Percentiles rank a stretch among this genome's conserved stretches.
Evolutionary conservation across 2,113 vertebrate genomes (phyloP).

Genomic region (Thamnaconus septentrionalis): DNA sequence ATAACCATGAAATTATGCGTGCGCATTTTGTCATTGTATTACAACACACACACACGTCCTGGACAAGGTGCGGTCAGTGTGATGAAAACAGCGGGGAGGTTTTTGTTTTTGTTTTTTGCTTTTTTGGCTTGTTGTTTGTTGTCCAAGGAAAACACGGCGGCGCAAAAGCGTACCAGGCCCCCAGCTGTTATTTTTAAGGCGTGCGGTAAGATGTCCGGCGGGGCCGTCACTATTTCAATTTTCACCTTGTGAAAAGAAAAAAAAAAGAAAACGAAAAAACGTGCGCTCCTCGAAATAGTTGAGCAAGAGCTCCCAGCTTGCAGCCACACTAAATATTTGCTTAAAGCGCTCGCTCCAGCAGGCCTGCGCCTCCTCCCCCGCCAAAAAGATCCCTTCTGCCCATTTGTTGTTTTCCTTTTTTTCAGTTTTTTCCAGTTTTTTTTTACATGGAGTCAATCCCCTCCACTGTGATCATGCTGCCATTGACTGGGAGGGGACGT

Average conservation of each 20-base stretch:
- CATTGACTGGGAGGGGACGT: too few relatives aligned
- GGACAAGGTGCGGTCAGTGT: conserved; percentile 39
- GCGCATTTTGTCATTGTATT: neutral
- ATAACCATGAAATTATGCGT: conserved; percentile 14
- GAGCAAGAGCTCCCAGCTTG: conserved; percentile 33
- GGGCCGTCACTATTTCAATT: conserved; percentile 55
- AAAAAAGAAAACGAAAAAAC: conserved; percentile 18
- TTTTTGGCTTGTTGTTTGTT: conserved; percentile 57
- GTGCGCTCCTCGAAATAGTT: conserved; percentile 52
- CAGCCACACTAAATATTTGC: conserved; percentile 67
- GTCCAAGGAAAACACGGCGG: conserved; percentile 68
- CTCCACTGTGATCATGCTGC: too few relatives aligned
- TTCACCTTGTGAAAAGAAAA: conserved; percentile 51
- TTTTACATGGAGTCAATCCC: too few relatives aligned
- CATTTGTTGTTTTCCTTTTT: too few relatives aligned
- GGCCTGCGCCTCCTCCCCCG: neutral
- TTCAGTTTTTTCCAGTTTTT: too few relatives aligned
- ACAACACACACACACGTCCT: conserved; percentile 37
- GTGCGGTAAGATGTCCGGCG: conserved; percentile 53
- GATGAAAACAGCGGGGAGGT: conserved; percentile 51
- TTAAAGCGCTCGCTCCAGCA: conserved; percentile 43
- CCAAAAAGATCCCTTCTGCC: neutral
- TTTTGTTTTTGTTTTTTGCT: neutral
- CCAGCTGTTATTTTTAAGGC: conserved; percentile 69
- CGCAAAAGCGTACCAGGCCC: conserved; percentile 29